Conservation (phyloP, 2,797 vertebrate genomes). For the Chelidonichthys spinosus region DNA sequence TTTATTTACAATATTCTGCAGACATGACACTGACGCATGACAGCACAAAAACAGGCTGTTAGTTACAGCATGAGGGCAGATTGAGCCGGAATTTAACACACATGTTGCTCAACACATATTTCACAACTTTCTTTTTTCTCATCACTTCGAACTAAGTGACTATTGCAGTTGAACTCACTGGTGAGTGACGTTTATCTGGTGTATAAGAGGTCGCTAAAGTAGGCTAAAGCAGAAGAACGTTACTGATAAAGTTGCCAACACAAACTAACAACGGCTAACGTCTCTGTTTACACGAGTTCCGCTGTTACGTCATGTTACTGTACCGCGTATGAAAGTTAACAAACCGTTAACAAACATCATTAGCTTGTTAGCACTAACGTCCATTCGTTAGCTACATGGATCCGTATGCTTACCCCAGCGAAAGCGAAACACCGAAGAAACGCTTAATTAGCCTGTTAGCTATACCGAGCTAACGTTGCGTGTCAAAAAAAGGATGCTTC, state of each 20-base stretch:
- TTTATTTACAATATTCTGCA: background rate
- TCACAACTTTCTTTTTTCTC: too few relatives aligned
- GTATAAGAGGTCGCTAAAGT: background rate
- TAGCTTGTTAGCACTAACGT: slow-evolving; percentile 6
- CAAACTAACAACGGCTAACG: background rate
- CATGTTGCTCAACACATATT: too few relatives aligned
- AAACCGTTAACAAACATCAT: background rate
- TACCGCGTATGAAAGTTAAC: background rate
- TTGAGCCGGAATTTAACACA: background rate
- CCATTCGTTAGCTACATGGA: background rate
- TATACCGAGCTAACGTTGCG: background rate
- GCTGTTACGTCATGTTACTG: background rate
- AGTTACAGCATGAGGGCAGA: background rate
- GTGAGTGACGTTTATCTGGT: background rate
- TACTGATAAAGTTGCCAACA: background rate
- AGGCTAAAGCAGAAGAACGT: slow-evolving; percentile 17
- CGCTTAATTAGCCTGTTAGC: slow-evolving; percentile 23
- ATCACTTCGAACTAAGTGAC: too few relatives aligned
- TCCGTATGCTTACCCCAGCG: slow-evolving; percentile 26
- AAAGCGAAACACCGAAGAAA: background rate
- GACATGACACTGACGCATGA: background rate
- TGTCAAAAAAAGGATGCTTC: background rate
- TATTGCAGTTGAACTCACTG: background rate
- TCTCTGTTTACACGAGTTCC: background rate
- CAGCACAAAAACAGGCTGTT: background rate